Percentiles rank a stretch among this genome's conserved stretches.
Evolutionary conservation across 1,140 invertebrate genomes (phyloP).

Genomic region (Onthophagus taurus): DNA sequence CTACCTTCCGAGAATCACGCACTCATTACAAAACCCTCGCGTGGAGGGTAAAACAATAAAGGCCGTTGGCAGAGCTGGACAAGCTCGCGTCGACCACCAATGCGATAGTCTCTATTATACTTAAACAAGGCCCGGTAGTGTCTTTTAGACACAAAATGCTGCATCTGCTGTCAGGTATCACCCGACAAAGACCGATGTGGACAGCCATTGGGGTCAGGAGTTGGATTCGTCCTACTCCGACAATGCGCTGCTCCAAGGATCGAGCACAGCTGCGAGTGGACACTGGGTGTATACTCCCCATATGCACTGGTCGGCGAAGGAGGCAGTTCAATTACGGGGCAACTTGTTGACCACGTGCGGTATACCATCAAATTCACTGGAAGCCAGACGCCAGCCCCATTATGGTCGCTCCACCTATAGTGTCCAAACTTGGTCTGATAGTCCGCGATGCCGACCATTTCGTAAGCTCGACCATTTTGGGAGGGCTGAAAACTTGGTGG

Average conservation of each 20-base stretch:
- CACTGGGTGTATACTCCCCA: conserved; percentile 9
- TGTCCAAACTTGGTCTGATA: no score
- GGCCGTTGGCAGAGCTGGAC: conserved; percentile 7
- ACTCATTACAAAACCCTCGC: conserved; percentile 8
- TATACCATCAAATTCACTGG: no score
- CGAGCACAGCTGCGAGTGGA: not conserved
- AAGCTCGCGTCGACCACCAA: no score
- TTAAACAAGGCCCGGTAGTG: no score
- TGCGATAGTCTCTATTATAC: no score
- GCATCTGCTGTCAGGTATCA: not conserved
- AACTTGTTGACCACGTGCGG: conserved; percentile 1
- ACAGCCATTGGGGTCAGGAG: not conserved
- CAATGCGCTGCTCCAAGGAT: not conserved
- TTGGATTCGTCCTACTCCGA: not conserved
- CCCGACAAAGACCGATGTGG: not conserved
- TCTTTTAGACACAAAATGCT: not conserved
- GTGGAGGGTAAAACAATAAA: conserved; percentile 12
- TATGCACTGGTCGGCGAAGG: conserved; percentile 7
- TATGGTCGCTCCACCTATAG: no score
- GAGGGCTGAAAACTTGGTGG: no score
- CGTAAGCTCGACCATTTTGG: no score
- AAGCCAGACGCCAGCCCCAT: no score
- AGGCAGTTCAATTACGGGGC: conserved; percentile 12
- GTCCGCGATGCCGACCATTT: no score
- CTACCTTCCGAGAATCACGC: conserved; percentile 3